Evolutionary conservation across 2,113 vertebrate species (phyloP).

Genomic region (Elephantulus edwardii): DNA sequence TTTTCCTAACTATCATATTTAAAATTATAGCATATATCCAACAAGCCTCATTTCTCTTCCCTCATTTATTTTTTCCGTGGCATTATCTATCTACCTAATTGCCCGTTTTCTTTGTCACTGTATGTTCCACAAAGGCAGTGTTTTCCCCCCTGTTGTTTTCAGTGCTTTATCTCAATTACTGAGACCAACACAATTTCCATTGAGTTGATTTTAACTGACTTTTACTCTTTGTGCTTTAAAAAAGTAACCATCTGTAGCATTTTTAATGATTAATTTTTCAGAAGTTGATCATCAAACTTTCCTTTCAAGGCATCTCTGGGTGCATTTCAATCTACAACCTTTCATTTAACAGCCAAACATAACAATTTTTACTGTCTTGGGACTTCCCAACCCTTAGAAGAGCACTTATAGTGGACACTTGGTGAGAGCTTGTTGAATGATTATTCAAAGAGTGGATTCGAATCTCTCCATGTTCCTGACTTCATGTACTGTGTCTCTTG

Average conservation of each 20-base stretch:
- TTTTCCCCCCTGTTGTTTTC: neutral
- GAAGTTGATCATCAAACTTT: too few relatives aligned
- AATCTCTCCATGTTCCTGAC: neutral
- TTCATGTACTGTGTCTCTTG: neutral
- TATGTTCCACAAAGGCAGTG: neutral
- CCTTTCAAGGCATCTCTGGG: neutral
- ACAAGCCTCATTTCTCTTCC: neutral
- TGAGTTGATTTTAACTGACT: neutral
- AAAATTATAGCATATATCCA: neutral
- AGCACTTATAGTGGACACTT: neutral
- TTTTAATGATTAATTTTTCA: neutral
- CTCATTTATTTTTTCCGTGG: neutral
- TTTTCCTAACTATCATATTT: neutral
- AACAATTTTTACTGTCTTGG: too few relatives aligned
- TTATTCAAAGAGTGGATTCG: too few relatives aligned
- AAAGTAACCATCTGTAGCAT: neutral
- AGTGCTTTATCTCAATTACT: neutral
- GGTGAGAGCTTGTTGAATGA: too few relatives aligned
- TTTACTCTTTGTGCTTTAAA: neutral
- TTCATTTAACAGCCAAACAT: neutral
- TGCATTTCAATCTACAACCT: neutral
- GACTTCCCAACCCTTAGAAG: neutral
- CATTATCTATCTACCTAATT: neutral
- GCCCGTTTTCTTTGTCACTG: neutral
- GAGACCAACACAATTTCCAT: too few relatives aligned